These are phyloP conservation scores for Gisinianus flammeolus DNA, from an alignment of 2,888 invertebrate species.

Conservation along the genomic window DNA sequence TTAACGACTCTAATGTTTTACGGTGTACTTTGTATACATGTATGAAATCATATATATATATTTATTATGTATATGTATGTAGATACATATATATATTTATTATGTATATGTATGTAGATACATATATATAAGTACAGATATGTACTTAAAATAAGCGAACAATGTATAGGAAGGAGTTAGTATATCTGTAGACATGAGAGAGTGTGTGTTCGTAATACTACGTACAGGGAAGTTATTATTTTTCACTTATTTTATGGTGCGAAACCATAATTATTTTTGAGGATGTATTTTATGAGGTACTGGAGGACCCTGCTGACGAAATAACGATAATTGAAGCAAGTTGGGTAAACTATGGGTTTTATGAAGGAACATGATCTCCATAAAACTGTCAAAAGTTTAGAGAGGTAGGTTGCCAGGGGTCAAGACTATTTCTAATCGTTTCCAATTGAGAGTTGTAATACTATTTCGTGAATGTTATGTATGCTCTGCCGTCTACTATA, in stretches of 20 bases:
- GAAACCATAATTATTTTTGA: neutral
- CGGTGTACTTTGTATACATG: no score
- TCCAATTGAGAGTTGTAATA: neutral
- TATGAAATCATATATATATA: no score
- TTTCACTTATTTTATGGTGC: slow-evolving; percentile 1
- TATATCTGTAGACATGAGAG: no score
- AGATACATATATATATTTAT: no score
- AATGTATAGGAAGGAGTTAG: no score
- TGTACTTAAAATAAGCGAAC: no score
- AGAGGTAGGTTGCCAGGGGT: slow-evolving; percentile 10
- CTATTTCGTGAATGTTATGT: no score
- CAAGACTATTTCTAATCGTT: slow-evolving; percentile 11
- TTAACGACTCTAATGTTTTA: no score
- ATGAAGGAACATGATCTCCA: slow-evolving; percentile 9
- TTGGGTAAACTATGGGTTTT: neutral
- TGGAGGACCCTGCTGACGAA: neutral
- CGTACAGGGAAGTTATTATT: neutral
- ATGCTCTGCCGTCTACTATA: no score
- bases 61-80: no score
- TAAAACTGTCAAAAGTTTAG: slow-evolving; percentile 19
- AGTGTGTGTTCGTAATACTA: neutral
- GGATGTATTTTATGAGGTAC: slow-evolving; percentile 1
- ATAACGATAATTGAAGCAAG: neutral
- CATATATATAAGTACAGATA: no score
- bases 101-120: no score